These are phyloP conservation scores for Alviniconcha marisindica DNA, from an alignment of 1,140 invertebrate species.

Conservation along the genomic window DNA sequence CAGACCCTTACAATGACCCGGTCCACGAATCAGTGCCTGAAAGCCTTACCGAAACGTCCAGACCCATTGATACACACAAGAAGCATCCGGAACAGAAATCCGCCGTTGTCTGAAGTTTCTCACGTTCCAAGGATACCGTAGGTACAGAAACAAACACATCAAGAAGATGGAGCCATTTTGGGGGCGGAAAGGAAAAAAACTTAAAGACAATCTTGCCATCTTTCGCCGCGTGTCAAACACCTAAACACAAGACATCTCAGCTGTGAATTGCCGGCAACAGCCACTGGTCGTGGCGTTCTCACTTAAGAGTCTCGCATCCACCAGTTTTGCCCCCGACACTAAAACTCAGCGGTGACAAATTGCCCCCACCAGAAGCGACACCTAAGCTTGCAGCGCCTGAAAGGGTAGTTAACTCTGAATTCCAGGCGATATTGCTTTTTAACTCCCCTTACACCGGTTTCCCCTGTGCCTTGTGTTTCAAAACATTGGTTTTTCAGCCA, in stretches of 20 bases:
- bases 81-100: too few relatives aligned
- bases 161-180: conserved; percentile 2
- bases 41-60: too few relatives aligned
- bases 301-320: background rate
- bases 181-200: background rate
- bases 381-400: background rate
- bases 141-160: background rate
- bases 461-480: conserved; percentile 17
- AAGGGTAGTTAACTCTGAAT: conserved; percentile 44
- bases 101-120: too few relatives aligned
- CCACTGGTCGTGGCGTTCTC: background rate
- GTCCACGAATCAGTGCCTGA: too few relatives aligned
- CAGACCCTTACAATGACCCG: too few relatives aligned
- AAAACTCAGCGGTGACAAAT: conserved; percentile 15
- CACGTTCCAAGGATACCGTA: background rate
- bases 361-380: conserved; percentile 23
- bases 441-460: conserved; percentile 31
- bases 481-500: conserved; percentile 29
- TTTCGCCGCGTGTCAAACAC: background rate
- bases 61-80: too few relatives aligned
- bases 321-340: background rate
- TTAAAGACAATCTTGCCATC: conserved; percentile 3
- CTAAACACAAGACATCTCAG: background rate
- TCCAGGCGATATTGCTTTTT: conserved; percentile 39
- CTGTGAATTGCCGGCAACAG: background rate